Evolutionary conservation across 2,797 vertebrate species (phyloP).

Genomic region (Sphenodon punctatus): DNA sequence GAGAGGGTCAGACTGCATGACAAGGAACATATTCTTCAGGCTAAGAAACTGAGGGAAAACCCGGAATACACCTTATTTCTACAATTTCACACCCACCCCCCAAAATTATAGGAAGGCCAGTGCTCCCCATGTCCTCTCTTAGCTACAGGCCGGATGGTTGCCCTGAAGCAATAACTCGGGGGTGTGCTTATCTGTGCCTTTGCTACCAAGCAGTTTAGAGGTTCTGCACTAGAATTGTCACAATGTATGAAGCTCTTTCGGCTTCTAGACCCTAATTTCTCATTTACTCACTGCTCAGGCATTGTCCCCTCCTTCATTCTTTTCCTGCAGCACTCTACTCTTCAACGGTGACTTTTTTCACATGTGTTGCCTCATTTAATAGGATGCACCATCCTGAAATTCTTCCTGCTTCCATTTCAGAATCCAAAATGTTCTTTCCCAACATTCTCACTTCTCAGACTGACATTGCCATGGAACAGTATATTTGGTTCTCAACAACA

Average conservation of each 20-base stretch:
- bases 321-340: not conserved
- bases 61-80: too few relatives aligned
- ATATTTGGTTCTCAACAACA: too few relatives aligned
- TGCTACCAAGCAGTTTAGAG: too few relatives aligned
- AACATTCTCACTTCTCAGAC: not conserved
- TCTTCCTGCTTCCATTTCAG: not conserved
- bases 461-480: not conserved
- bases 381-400: slow-evolving; percentile 1
- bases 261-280: not conserved
- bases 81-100: too few relatives aligned
- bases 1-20: too few relatives aligned
- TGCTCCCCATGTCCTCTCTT: too few relatives aligned
- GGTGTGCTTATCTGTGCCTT: too few relatives aligned
- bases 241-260: not conserved
- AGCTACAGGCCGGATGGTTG: too few relatives aligned
- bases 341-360: not conserved
- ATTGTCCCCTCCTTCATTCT: not conserved
- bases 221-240: not conserved
- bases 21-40: too few relatives aligned
- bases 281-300: not conserved
- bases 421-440: not conserved
- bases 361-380: slow-evolving; percentile 5
- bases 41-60: too few relatives aligned
- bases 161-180: too few relatives aligned
- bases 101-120: too few relatives aligned